Base-by-base conservation (phyloP, 64 coral and sea anemone genomes). In the Trachythela sp. region DNA sequence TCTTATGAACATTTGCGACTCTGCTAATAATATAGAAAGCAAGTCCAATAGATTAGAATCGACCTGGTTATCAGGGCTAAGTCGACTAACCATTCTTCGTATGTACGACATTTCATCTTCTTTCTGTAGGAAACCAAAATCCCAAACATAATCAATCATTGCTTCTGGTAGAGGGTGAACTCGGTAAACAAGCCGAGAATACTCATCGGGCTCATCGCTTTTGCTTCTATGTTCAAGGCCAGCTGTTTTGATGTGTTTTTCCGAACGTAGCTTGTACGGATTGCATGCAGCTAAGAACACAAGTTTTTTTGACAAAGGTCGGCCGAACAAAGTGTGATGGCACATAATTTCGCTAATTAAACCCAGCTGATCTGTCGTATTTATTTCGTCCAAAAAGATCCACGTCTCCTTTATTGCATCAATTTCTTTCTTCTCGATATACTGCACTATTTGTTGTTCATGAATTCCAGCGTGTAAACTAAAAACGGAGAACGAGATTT, bases 81-180 rank as follows among this genome's bases (percentile, higher is more conserved):
- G 42, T 11, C 42, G 68, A 76, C 94, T 90, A 35, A 97, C 88
- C 95, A 97, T 97, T 35, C 95, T 83, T 33, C 70, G 58, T 52
- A 97, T 94, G 88, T 97, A 97, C 11, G 88, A 85, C 27, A 71
- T 51, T 90, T 97, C 95, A 39, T 97, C 95, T 17, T 71, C 36
- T 1, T 9, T 24, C 48, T 83, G 60, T 8, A 97, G 49, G 29
- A 92, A 94, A 2, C 95, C 95, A 88, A 92, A 97, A 83, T 97
- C 95, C 95, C 95, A 97, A 8, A 97, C 95, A 85, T 94, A 97
- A 67, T 97, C 95, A 34, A 94, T 94, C 95, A 97, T 97, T 39
- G 95, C 94, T 35, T 97, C 95, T 5, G 95, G 95, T 37, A 97
- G 87, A 24, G 95, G 95, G 60, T 97, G 92, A 27, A 97, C 95